Base-by-base conservation (phyloP, 2,797 vertebrate species). In the Phalanger gymnotis region DNA sequence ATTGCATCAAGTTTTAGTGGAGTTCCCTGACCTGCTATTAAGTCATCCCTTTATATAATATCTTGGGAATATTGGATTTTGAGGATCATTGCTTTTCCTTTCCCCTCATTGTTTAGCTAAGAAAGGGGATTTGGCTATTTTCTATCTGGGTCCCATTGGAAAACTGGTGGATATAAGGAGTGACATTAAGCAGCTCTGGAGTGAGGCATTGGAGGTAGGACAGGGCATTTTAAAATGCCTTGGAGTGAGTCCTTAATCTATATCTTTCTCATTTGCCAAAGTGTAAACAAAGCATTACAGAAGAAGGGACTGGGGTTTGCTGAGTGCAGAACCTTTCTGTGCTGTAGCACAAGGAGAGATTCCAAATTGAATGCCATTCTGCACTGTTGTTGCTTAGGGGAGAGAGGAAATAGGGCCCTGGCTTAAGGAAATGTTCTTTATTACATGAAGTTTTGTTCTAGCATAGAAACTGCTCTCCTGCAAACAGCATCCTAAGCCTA, bases 401-500 rank as follows among this genome's bases (percentile, higher is more conserved):
- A 93, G 12, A 91, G 90, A 2, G 31, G 16, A 87, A 53, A 3
- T 47, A 56, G 54, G n/a, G 53, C 31, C 56, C 34, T 66, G 91
- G 92, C 58, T 52, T 53, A 91, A 34, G 61, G 55, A 55, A n/a
- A 30, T 53, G 40, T 22, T 61, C 66, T 90, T 58, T 73, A 28
- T 91, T 58, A 91, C 92, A 13, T 14, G 53, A 40, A 27, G 53
- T 92, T 89, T 57, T 52, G n/a, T 30, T 90, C 73, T 57, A 10
- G 54, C 6, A 25, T 27, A 87, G 58, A 91, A 53, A 66, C 92
- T 54, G 7, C 73, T 95, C 93, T 89, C 55, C 94, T 94, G 53
- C 95, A 90, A 95, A 54, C 10, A 92, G 52, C 92, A 92, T 94
- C 93, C 92, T 56, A 81, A 94, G 92, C 91, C 94, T 54, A 87